These are phyloP conservation scores for Hipposideros larvatus DNA, from an alignment of 2,797 vertebrate genomes.

Conservation along the genomic window DNA sequence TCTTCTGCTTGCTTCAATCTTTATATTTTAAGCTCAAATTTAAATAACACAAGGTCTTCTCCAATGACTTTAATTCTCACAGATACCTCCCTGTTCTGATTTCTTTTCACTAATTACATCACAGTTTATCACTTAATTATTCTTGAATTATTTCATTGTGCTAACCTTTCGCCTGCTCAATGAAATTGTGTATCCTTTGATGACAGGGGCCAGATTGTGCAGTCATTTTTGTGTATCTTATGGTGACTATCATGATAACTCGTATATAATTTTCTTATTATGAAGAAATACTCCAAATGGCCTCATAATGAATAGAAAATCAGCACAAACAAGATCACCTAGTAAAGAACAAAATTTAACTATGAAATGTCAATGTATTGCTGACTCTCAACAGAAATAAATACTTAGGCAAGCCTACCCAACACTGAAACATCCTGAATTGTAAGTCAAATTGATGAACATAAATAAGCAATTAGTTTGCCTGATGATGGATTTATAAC, in stretches of 20 bases:
- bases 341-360: conserved; percentile 18
- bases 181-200: background rate
- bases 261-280: background rate
- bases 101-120: conserved; percentile 23
- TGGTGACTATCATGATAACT: background rate
- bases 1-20: conserved; percentile 20
- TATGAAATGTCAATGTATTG: background rate
- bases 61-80: conserved; percentile 9
- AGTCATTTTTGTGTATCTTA: background rate
- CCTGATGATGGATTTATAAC: background rate
- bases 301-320: conserved; percentile 44
- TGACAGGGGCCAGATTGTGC: background rate
- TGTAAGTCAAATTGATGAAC: conserved; percentile 33
- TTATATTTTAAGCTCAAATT: conserved; percentile 46
- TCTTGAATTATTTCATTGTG: background rate
- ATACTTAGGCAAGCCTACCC: background rate
- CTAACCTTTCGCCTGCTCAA: background rate
- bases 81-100: background rate
- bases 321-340: background rate
- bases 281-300: background rate
- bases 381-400: background rate
- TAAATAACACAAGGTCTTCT: background rate
- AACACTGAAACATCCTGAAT: background rate
- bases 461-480: conserved; percentile 19
- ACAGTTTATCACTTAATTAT: background rate